Evolutionary conservation across 1,140 invertebrate species (phyloP).

Genomic region (Drosophila gunungcola): DNA sequence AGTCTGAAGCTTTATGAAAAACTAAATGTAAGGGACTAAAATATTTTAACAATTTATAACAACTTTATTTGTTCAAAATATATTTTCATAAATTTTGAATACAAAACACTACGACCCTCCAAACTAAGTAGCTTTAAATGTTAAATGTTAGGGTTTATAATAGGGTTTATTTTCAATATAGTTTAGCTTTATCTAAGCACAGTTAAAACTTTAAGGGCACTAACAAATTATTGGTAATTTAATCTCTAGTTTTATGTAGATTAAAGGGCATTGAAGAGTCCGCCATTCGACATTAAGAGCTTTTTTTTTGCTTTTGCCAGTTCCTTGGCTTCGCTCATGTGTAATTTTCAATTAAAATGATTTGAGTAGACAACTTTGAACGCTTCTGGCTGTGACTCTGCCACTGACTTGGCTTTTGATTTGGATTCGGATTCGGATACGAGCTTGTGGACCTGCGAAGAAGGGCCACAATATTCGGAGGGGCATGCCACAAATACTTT

Average conservation of each 20-base stretch:
- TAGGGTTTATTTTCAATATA: too few relatives aligned
- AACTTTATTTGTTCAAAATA: too few relatives aligned
- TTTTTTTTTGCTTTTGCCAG: constrained; percentile 16
- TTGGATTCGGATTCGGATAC: constrained; percentile 16
- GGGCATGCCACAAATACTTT: constrained; percentile 66
- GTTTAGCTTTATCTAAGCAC: too few relatives aligned
- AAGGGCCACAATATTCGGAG: neutral
- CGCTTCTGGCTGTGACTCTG: constrained; percentile 60
- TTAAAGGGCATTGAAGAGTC: constrained; percentile 2
- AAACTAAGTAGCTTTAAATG: too few relatives aligned
- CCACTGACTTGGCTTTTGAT: constrained; percentile 27
- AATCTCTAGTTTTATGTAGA: neutral
- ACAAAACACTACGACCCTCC: too few relatives aligned
- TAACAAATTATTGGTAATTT: too few relatives aligned
- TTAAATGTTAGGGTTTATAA: too few relatives aligned
- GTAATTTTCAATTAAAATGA: constrained; percentile 84
- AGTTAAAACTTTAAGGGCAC: too few relatives aligned
- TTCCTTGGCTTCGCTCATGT: constrained; percentile 73
- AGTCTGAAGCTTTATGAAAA: too few relatives aligned
- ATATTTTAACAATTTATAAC: too few relatives aligned
- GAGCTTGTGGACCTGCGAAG: constrained; percentile 17
- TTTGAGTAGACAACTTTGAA: constrained; percentile 82
- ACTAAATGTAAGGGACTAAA: too few relatives aligned
- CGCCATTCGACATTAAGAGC: neutral
- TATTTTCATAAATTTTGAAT: too few relatives aligned